Percentiles rank a stretch among this genome's conserved stretches.
These are phyloP conservation scores for Magallana gigas DNA, from an alignment of 1,140 invertebrate genomes.

Conservation along the genomic window DNA sequence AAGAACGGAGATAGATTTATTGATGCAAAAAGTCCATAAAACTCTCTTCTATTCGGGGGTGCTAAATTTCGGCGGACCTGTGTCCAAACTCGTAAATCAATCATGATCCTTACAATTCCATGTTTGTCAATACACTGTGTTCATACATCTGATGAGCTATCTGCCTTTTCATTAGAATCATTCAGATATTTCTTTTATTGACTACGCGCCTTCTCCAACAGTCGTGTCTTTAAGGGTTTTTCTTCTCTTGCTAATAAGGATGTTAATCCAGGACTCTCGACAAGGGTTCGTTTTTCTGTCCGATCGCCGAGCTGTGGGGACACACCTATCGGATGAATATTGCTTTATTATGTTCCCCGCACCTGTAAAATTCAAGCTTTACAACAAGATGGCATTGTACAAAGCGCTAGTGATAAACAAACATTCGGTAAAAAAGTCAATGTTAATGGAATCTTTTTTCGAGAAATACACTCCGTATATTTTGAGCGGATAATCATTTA, in stretches of 20 bases:
- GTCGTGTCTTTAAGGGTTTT: background rate
- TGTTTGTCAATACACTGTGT: background rate
- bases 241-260: background rate
- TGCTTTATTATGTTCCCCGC: background rate
- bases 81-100: background rate
- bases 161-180: background rate
- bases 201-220: background rate
- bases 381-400: background rate
- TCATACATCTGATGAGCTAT: background rate
- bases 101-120: background rate
- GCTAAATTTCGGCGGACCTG: background rate
- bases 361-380: background rate
- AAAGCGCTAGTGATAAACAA: background rate
- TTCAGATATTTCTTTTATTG: background rate
- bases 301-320: slow-evolving; percentile 1
- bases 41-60: background rate
- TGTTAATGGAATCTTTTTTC: too few species aligned
- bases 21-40: background rate
- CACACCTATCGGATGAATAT: background rate
- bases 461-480: too few species aligned
- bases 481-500: too few species aligned
- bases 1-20: slow-evolving; percentile 1
- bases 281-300: slow-evolving; percentile 14
- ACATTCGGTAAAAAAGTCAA: too few species aligned
- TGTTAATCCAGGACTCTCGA: background rate